phyloP scores from a whole-genome alignment of 2,113 vertebrate genomes.

The Neotragus pygmaeus region DNA sequence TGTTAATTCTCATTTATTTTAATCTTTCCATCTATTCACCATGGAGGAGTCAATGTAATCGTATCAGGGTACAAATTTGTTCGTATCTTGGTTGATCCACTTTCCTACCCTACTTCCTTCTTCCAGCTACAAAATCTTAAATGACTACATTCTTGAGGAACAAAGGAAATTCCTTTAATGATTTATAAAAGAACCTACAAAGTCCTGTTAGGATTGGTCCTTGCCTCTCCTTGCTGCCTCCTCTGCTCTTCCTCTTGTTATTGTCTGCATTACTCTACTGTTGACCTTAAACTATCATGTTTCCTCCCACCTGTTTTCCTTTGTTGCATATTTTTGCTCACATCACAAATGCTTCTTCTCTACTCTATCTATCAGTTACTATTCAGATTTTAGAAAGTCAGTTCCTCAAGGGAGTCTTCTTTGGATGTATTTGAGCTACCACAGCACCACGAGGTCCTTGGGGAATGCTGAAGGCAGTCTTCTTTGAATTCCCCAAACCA shows the following conservation, averaged over 20 bases:
- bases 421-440: neutral
- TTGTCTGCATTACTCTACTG: too few species aligned
- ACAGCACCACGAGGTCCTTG: neutral
- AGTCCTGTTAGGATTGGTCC: neutral
- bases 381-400: neutral
- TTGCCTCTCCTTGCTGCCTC: too few species aligned
- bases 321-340: neutral
- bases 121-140: neutral
- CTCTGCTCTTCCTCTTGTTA: neutral
- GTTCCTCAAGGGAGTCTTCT: neutral
- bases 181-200: neutral
- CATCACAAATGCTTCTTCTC: neutral
- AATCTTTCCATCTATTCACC: neutral
- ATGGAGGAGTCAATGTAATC: too few species aligned
- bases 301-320: neutral
- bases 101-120: neutral
- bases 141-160: neutral
- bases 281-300: neutral
- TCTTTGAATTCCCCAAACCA: neutral
- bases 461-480: neutral
- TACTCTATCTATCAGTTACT: neutral
- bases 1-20: neutral
- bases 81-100: neutral
- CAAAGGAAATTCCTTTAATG: neutral
- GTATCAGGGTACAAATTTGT: neutral